Evolutionary conservation across 2,888 invertebrate genomes (phyloP).

Genomic region (Blastobasis lacticolella): DNA sequence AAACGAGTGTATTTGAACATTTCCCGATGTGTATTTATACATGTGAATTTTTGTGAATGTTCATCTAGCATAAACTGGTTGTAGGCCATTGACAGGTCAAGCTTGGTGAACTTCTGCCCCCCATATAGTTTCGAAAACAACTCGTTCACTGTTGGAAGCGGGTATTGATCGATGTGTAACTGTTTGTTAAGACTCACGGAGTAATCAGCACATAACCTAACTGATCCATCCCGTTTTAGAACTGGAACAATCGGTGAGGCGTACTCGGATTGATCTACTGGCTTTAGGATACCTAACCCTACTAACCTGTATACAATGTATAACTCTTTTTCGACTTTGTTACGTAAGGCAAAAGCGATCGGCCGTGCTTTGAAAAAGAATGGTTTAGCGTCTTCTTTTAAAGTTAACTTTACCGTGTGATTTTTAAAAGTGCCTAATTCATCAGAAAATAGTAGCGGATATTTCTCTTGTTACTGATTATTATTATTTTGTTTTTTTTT

Average conservation of each 20-base stretch:
- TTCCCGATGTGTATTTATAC: conserved; percentile 9
- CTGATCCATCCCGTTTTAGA: neutral
- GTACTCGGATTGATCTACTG: conserved; percentile 8
- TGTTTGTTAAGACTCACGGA: conserved; percentile 4
- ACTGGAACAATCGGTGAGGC: neutral
- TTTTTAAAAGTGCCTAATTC: conserved; percentile 3
- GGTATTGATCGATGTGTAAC: neutral
- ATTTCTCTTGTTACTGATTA: neutral
- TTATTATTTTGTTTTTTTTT: too few relatives aligned
- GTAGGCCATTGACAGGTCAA: conserved; percentile 17
- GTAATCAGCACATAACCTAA: conserved; percentile 4
- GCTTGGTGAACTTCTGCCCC: too few relatives aligned
- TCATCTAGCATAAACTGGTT: conserved; percentile 12
- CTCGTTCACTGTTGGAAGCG: conserved; percentile 14
- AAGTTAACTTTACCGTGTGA: neutral
- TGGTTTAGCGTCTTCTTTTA: conserved; percentile 2
- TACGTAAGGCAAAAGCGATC: neutral
- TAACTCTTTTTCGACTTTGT: neutral
- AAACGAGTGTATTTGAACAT: neutral
- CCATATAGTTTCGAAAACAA: too few relatives aligned
- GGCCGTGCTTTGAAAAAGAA: conserved; percentile 5
- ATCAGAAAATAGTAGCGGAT: neutral
- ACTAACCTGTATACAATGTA: neutral
- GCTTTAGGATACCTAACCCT: neutral
- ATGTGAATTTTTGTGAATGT: conserved; percentile 4